These are phyloP conservation scores for Prionace glauca DNA, from an alignment of 2,797 vertebrate genomes.

Conservation along the genomic window DNA sequence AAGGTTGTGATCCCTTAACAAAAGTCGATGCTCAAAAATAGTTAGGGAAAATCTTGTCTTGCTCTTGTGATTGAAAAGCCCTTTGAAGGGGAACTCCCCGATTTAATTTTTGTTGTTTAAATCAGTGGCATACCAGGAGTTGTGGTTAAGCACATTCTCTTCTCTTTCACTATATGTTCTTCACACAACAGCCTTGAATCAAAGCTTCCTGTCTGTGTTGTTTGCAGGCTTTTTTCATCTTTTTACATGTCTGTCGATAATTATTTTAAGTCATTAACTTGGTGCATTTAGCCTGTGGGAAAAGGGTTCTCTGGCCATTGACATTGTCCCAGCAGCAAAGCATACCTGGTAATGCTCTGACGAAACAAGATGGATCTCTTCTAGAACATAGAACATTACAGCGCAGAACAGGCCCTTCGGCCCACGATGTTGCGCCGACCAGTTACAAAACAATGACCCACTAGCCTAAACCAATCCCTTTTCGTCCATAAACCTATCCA, in stretches of 20 bases:
- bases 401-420: too few species aligned
- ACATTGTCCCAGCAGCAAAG: neutral
- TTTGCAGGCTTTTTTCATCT: neutral
- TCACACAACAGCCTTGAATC: neutral
- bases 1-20: neutral
- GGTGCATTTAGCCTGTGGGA: neutral
- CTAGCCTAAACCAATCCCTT: too few species aligned
- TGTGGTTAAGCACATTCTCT: neutral
- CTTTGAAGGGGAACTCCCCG: neutral
- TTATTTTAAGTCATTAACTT: neutral
- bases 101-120: neutral
- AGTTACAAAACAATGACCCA: too few species aligned
- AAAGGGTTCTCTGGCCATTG: neutral
- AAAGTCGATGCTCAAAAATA: neutral
- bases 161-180: neutral
- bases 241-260: neutral
- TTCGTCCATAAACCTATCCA: too few species aligned
- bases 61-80: neutral
- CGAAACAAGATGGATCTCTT: neutral
- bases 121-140: neutral
- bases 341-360: neutral
- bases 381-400: too few species aligned
- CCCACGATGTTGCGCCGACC: too few species aligned
- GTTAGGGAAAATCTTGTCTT: neutral
- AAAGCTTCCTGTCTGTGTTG: neutral